Evolutionary conservation across 2,888 invertebrate species (phyloP).

Genomic region (Tipula unca): DNA sequence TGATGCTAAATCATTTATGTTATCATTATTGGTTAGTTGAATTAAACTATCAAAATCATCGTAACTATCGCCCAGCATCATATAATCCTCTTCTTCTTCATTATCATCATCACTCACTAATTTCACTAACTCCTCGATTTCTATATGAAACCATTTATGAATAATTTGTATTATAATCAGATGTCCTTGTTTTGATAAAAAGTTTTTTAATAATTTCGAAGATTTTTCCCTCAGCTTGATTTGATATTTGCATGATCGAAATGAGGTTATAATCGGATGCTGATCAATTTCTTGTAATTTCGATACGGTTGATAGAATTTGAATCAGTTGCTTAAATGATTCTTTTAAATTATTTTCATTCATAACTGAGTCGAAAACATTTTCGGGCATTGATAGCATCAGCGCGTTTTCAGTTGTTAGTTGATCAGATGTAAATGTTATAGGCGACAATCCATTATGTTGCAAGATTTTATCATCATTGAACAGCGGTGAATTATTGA

Average conservation of each 20-base stretch:
- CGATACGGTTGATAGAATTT: conserved; percentile 35
- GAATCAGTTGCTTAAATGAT: conserved; percentile 38
- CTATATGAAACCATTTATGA: conserved; percentile 54
- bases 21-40: not conserved
- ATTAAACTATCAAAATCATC: conserved; percentile 1
- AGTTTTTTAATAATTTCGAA: conserved; percentile 52
- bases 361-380: conserved; percentile 29
- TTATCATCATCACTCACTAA: not conserved
- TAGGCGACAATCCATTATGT: conserved; percentile 25
- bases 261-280: conserved; percentile 36
- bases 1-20: not conserved
- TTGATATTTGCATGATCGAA: conserved; percentile 63
- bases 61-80: not conserved
- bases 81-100: conserved; percentile 15
- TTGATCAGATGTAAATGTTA: conserved; percentile 23
- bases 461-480: conserved; percentile 26
- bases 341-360: conserved; percentile 29
- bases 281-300: conserved; percentile 36
- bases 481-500: conserved; percentile 28
- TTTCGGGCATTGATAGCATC: conserved; percentile 25
- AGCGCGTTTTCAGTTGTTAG: conserved; percentile 28
- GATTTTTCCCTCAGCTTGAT: conserved; percentile 58
- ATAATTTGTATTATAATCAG: conserved; percentile 59
- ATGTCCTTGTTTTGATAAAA: conserved; percentile 59
- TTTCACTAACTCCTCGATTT: conserved; percentile 28